Evolutionary conservation across 2,888 invertebrate genomes (phyloP).

Genomic region (Formica aserva): DNA sequence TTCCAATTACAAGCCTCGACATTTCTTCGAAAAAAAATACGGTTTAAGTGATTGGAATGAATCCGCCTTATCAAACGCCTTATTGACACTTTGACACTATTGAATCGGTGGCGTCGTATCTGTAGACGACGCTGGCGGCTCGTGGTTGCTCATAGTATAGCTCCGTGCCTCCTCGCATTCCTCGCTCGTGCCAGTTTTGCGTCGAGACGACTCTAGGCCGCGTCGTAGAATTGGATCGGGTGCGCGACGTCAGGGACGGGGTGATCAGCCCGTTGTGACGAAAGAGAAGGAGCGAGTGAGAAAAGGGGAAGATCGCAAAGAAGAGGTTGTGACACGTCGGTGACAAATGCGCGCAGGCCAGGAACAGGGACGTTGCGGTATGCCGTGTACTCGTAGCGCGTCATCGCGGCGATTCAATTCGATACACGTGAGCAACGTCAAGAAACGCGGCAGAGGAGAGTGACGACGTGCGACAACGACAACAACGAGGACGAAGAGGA

Average conservation of each 20-base stretch:
- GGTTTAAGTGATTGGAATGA: background rate
- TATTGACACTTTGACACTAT: background rate
- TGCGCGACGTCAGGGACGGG: slow-evolving; percentile 24
- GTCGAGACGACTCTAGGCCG: slow-evolving; percentile 60
- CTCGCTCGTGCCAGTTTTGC: slow-evolving; percentile 69
- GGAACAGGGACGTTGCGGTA: slow-evolving; percentile 29
- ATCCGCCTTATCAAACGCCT: background rate
- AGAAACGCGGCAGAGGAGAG: slow-evolving; percentile 6
- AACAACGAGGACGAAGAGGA: no score
- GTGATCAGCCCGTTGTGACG: background rate
- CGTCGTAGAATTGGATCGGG: slow-evolving; percentile 37
- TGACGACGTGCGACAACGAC: background rate
- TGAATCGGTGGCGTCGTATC: background rate
- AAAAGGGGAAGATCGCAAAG: background rate
- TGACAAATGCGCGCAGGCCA: background rate
- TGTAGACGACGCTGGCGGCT: slow-evolving; percentile 66
- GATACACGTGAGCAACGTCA: slow-evolving; percentile 52
- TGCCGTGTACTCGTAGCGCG: slow-evolving; percentile 49
- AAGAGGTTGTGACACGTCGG: background rate
- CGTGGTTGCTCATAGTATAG: slow-evolving; percentile 10
- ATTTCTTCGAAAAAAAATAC: slow-evolving; percentile 49
- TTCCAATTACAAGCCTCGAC: slow-evolving; percentile 81
- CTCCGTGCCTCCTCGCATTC: slow-evolving; percentile 51
- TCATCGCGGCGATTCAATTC: slow-evolving; percentile 60
- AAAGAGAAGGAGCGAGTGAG: slow-evolving; percentile 1